Percentiles rank a stretch among this genome's conserved stretches.
These are phyloP conservation scores for Agelas oroides DNA, from an alignment of 37 sponge, comb jelly and placozoan genomes.

Conservation along the genomic window DNA sequence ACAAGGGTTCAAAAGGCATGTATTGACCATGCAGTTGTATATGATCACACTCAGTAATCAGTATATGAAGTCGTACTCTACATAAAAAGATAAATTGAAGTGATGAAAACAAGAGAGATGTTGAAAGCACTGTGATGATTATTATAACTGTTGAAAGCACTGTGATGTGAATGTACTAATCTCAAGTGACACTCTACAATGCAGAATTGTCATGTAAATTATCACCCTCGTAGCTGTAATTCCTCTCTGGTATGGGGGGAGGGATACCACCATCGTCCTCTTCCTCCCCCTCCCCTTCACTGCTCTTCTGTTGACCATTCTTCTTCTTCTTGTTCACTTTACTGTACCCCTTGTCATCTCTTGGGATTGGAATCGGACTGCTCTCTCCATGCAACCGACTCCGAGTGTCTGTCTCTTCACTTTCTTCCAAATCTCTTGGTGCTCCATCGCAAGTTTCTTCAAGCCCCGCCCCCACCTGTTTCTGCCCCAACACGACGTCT, in stretches of 20 bases:
- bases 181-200: too few species aligned
- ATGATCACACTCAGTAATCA: too few species aligned
- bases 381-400: not conserved
- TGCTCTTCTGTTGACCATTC: not conserved
- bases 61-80: not conserved
- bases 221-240: constrained; percentile 13
- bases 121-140: too few species aligned
- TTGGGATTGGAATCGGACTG: not conserved
- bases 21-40: too few species aligned
- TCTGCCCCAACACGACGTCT: too few species aligned
- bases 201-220: too few species aligned
- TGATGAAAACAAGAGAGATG: not conserved
- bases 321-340: constrained; percentile 58
- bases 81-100: not conserved
- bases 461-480: too few species aligned
- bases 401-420: too few species aligned
- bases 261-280: constrained; percentile 1
- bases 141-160: too few species aligned
- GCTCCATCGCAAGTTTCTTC: not conserved
- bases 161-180: too few species aligned
- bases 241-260: constrained; percentile 41
- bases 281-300: not conserved
- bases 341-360: constrained; percentile 44
- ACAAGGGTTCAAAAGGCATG: too few species aligned
- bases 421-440: not conserved